Percentiles rank a stretch among this genome's conserved stretches.
Conservation (phyloP, 2,888 invertebrate genomes). For the Rhagium mordax region DNA sequence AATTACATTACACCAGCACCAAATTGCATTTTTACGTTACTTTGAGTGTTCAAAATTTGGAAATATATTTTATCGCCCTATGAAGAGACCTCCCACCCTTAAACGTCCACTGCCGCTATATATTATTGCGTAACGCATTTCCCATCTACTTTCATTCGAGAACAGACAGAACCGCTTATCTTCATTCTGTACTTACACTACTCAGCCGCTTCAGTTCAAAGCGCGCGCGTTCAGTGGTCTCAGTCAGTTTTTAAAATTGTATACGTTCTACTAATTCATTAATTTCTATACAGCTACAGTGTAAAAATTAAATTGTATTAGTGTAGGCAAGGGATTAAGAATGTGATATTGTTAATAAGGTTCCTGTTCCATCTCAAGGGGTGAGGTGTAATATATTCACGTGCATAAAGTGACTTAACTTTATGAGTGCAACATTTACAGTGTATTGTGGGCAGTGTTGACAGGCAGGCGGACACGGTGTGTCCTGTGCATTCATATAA, state of each 20-base stretch:
- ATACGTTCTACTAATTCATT: background rate
- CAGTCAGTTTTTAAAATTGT: slow-evolving; percentile 36
- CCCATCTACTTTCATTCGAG: slow-evolving; percentile 46
- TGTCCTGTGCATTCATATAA: slow-evolving; percentile 13
- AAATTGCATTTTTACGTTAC: too few relatives aligned
- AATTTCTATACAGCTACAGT: background rate
- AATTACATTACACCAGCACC: too few relatives aligned
- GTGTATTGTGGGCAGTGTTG: slow-evolving; percentile 33
- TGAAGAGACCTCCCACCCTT: slow-evolving; percentile 12
- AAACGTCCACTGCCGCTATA: slow-evolving; percentile 40
- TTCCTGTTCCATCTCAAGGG: slow-evolving; percentile 23
- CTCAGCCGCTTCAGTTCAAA: slow-evolving; percentile 36
- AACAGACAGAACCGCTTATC: slow-evolving; percentile 36
- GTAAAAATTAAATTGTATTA: background rate
- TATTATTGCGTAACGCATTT: slow-evolving; percentile 56
- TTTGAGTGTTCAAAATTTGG: background rate
- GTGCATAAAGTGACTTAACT: slow-evolving; percentile 15
- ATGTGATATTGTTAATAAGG: slow-evolving; percentile 30
- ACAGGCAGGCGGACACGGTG: slow-evolving; percentile 10
- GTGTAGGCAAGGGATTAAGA: slow-evolving; percentile 30
- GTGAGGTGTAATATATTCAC: slow-evolving; percentile 36
- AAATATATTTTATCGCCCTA: background rate
- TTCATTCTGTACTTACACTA: slow-evolving; percentile 46
- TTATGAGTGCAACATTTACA: slow-evolving; percentile 22
- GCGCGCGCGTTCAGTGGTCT: slow-evolving; percentile 45